Percentiles rank a stretch among this genome's conserved stretches.
phyloP scores from a whole-genome alignment of 2,888 invertebrate species.

The Scaeva pyrastri region DNA sequence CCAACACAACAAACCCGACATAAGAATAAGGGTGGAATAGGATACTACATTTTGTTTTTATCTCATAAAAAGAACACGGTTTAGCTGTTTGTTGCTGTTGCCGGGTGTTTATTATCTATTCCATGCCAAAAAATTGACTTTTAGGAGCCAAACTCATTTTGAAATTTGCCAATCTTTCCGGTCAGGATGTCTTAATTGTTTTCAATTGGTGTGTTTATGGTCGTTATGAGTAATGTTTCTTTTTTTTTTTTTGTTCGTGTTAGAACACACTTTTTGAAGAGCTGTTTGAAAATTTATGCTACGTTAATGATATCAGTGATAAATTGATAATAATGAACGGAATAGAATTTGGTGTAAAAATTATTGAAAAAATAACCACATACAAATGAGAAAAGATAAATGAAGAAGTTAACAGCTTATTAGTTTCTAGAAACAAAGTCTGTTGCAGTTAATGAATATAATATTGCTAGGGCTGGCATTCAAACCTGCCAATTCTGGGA shows the following conservation, averaged over 20 bases:
- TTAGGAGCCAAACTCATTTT: constrained; percentile 33
- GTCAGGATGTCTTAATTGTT: constrained; percentile 55
- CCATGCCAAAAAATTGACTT: constrained; percentile 37
- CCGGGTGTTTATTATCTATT: constrained; percentile 22
- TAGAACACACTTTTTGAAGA: not conserved
- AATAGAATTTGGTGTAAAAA: too few species aligned
- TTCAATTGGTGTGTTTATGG: constrained; percentile 56
- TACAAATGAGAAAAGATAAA: too few species aligned
- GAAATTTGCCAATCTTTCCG: not conserved
- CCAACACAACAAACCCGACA: constrained; percentile 9
- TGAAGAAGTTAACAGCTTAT: too few species aligned
- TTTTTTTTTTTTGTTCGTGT: not conserved
- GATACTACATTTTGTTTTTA: constrained; percentile 41
- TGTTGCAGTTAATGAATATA: too few species aligned
- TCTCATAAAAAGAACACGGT: not conserved
- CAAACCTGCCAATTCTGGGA: too few species aligned
- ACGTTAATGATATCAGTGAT: too few species aligned
- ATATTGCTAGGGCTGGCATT: too few species aligned
- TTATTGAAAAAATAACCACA: too few species aligned
- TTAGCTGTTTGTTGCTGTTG: constrained; percentile 7
- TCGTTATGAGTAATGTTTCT: constrained; percentile 16
- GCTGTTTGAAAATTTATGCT: not conserved
- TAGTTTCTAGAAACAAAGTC: too few species aligned
- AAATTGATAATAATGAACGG: too few species aligned
- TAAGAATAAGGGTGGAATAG: constrained; percentile 13